Base-by-base conservation (phyloP, 2,888 invertebrate species). In the Adelognathus sp. region DNA sequence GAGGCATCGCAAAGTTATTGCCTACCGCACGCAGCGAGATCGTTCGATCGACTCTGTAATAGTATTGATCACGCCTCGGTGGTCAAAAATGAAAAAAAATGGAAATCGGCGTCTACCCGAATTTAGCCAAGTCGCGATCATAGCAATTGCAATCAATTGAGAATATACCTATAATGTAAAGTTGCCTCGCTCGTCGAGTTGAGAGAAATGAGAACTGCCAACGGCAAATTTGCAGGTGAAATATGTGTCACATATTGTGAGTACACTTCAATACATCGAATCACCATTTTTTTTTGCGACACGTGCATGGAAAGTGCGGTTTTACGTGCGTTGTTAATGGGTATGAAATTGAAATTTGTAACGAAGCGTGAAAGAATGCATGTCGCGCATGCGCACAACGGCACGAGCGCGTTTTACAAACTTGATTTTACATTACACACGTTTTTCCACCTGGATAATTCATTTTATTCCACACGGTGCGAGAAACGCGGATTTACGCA, bases 61-160 rank as follows among this genome's bases (percentile, higher is more conserved):
- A 73, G 73, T 67, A 77, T 77, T 73, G 56, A 77, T 77, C 73
- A 46, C 46, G 76, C 16, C 50, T 33, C 66, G 60, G 54, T 56
- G 54, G 54, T 72, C 39, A 39, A 56, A 69, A 56, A 52, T 46
- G 46, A 56, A 69, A 56, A 52, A 52, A 52, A 36, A 50, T 50
- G 56, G 63, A n/a, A 73, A 73, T 67, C 76, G 58, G 29, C 41
- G 66, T 67, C 66, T 46, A 46, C 36, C 39, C 67, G 31, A 63
- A 72, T 67, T 77, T 56, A 60, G 58, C 63, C 56, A 29, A 39
- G 60, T 61, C 60, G 54, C 72, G 67, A 77, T 77, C 76, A 72
- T 72, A 72, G 76, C 76, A 77, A 77, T 77, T 77, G 72, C 67
- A 77, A 67, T 72, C 54, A 77, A 67, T 56, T 29, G 72, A 72